Evolutionary conservation across 2,888 invertebrate genomes (phyloP), one percentile per base, ranked within the genome.

Genomic region (Choristoneura rosaceana): DNA sequence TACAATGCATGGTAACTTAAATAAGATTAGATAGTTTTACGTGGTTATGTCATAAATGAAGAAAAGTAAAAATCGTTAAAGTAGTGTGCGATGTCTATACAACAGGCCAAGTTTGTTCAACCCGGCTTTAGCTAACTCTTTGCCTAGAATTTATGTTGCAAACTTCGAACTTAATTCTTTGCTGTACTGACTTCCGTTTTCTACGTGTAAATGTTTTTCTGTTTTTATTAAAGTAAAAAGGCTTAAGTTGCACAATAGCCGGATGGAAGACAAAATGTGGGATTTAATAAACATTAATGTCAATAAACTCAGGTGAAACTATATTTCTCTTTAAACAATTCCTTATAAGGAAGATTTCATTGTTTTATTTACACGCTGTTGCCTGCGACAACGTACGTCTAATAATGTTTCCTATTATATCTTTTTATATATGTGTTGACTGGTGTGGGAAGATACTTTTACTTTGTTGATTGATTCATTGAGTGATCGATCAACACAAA

Each of bases 81-180:
- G 65, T 65, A 62, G 82, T 74, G 76, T 74, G 77, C 74, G 75
- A 25, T 76, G 74, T 71, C 76, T 73, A 74, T 75, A 81, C 85
- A 82, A 81, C 85, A 84, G 85, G 88, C 84, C 25, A 85, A 86
- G 88, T 89, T 89, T 87, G 85, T 89, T 89, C 88, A 88, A 88
- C 87, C 86, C 85, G 87, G 83, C 84, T 84, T 84, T 84, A 89
- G 90, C 90, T 90, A 87, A 89, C 89, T 90, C 88, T 90, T 90
- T 88, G 84, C 78, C 85, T 78, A 76, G 85, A 85, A 90, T 90
- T 90, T 90, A 90, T 89, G 87, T 83, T 77, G 81, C 81, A 80
- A 88, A 90, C 86, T 89, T 87, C 84, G 81, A 84, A 85, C 84
- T 85, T 85, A 81, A 83, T 88, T 84, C 84, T 85, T 84, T 83